These are phyloP conservation scores for Camelus bactrianus DNA, from an alignment of 2,113 vertebrate species.

Conservation along the genomic window DNA sequence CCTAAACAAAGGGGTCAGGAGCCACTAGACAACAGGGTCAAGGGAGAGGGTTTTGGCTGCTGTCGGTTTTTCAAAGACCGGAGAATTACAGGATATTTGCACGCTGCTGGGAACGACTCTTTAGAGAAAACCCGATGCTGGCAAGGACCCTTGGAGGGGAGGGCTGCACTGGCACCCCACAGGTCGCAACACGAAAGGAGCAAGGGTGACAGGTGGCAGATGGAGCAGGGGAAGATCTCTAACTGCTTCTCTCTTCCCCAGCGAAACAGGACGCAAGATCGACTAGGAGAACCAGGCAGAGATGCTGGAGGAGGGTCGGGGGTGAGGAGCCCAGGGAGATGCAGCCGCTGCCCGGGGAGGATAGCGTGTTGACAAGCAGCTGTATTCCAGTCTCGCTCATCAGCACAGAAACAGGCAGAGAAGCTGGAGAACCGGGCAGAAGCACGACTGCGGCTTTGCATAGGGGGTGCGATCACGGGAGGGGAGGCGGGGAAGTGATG, in stretches of 20 bases:
- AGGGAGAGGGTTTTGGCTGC: too few relatives aligned
- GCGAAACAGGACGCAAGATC: not conserved
- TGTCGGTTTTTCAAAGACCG: not conserved
- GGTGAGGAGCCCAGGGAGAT: too few relatives aligned
- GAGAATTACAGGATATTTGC: too few relatives aligned
- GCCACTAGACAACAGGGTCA: too few relatives aligned
- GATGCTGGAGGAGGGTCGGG: not conserved
- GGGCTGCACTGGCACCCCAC: too few relatives aligned
- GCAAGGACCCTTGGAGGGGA: not conserved
- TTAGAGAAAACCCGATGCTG: not conserved
- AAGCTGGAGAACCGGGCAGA: not conserved
- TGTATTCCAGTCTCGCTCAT: rapidly evolving
- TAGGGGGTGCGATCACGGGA: rapidly evolving
- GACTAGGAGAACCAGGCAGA: not conserved
- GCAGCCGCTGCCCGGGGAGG: not conserved
- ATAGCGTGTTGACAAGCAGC: too few relatives aligned
- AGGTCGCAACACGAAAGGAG: not conserved
- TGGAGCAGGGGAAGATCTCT: not conserved
- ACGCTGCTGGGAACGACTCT: too few relatives aligned
- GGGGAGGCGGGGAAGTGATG: not conserved
- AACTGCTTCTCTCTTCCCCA: not conserved
- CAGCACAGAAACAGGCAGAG: not conserved
- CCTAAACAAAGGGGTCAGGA: not conserved
- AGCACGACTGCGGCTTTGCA: not conserved
- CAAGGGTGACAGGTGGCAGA: not conserved